Percentiles rank a stretch among this genome's conserved stretches.
Evolutionary conservation across 2,113 vertebrate species (phyloP).

Genomic region (Phaethon lepturus): DNA sequence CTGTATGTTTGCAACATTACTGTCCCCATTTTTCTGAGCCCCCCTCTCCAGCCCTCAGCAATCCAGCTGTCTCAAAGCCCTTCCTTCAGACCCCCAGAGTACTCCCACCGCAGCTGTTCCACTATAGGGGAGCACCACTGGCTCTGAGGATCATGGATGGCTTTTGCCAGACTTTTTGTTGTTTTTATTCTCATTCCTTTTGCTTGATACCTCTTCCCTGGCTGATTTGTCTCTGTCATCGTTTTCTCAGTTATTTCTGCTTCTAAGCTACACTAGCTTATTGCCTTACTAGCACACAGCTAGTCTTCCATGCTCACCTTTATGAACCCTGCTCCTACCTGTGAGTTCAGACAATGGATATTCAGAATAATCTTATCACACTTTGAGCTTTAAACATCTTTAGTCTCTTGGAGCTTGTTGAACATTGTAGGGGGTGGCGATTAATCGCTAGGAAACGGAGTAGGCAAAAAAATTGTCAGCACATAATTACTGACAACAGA

Average conservation of each 20-base stretch:
- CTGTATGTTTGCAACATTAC: neutral
- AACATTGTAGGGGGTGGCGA: neutral
- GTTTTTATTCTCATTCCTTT: neutral
- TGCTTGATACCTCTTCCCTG: neutral
- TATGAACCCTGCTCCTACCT: neutral
- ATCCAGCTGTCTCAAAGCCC: neutral
- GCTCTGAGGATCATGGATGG: rapidly evolving
- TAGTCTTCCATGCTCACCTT: neutral
- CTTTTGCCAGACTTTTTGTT: neutral
- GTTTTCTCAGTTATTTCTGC: neutral
- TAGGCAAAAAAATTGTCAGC: neutral
- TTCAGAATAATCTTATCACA: neutral
- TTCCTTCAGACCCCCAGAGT: neutral
- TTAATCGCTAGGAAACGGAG: neutral
- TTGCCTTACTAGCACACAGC: neutral
- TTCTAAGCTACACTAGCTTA: neutral
- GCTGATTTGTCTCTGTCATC: neutral
- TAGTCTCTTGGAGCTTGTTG: neutral
- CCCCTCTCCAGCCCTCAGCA: neutral
- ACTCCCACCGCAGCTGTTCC: neutral
- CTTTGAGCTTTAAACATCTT: neutral
- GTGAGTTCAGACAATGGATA: neutral
- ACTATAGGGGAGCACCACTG: neutral
- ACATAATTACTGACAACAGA: neutral
- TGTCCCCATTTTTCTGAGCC: neutral